phyloP scores from a whole-genome alignment of 2,888 invertebrate genomes.

The Drosophila limbata region DNA sequence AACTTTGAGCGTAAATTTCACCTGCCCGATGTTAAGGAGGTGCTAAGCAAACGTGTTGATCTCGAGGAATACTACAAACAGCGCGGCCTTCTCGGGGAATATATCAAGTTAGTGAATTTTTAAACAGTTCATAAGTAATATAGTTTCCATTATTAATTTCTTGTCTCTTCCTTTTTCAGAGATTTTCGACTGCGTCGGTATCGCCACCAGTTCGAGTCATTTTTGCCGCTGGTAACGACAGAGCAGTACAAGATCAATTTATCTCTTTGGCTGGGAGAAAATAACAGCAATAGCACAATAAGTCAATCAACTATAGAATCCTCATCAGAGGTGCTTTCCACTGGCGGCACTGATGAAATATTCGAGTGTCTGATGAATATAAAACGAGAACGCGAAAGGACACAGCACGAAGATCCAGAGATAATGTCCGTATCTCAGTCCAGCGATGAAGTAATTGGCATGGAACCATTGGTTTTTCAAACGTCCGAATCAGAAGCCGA shows the following conservation, averaged over 20 bases:
- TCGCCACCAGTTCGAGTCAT: constrained; percentile 82
- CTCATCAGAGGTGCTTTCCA: constrained; percentile 48
- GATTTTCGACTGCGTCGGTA: constrained; percentile 84
- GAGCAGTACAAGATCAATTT: constrained; percentile 78
- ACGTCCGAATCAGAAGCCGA: constrained; percentile 81
- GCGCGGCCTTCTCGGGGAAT: constrained; percentile 83
- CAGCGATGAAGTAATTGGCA: constrained; percentile 77
- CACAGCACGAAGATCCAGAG: constrained; percentile 42
- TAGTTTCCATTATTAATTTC: not conserved
- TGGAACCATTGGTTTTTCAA: constrained; percentile 83
- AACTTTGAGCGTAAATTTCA: constrained; percentile 81
- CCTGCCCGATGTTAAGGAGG: constrained; percentile 80
- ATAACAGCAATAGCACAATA: constrained; percentile 59
- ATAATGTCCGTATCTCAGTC: constrained; percentile 59
- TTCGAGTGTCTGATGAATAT: constrained; percentile 54
- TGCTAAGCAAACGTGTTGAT: constrained; percentile 76
- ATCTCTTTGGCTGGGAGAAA: constrained; percentile 69
- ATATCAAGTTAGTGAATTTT: constrained; percentile 77
- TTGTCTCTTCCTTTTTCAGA: constrained; percentile 49
- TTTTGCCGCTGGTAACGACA: constrained; percentile 78
- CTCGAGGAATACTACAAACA: constrained; percentile 84
- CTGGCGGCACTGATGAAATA: constrained; percentile 77
- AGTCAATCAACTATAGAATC: constrained; percentile 46
- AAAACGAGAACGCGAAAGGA: constrained; percentile 39
- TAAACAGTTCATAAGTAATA: not conserved